Percentiles rank a stretch among this genome's conserved stretches.
Conservation (phyloP, 2,888 invertebrate species). For the Stegophylla sp. region DNA sequence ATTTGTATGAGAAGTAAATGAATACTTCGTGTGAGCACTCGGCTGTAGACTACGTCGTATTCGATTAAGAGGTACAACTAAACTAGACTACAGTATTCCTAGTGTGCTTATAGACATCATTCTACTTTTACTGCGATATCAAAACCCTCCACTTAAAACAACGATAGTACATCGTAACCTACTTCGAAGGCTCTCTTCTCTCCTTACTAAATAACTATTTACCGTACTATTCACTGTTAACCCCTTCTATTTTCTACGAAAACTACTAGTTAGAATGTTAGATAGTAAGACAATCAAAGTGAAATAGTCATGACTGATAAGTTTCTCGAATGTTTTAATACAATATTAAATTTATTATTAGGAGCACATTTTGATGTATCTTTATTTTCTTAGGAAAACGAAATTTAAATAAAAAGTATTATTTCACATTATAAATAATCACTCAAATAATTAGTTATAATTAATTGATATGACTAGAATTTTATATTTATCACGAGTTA, state of each 20-base stretch:
- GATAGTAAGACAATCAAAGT: too few species aligned
- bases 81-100: constrained; percentile 26
- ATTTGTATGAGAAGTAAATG: neutral
- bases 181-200: constrained; percentile 3
- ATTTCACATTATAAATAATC: too few species aligned
- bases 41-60: neutral
- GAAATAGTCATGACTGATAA: too few species aligned
- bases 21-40: neutral
- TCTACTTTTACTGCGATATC: constrained; percentile 47
- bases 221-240: constrained; percentile 11
- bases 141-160: constrained; percentile 3
- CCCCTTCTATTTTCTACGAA: constrained; percentile 23
- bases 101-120: constrained; percentile 27
- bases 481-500: too few species aligned
- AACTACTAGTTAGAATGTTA: too few species aligned
- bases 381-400: too few species aligned
- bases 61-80: constrained; percentile 23
- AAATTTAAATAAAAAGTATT: too few species aligned
- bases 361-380: too few species aligned
- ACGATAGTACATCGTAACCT: constrained; percentile 35
- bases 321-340: too few species aligned
- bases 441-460: too few species aligned
- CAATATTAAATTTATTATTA: too few species aligned
- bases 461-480: too few species aligned
- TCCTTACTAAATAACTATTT: constrained; percentile 24